A percentile compares a stretch with the other conserved stretches of the same genome.
Conservation (phyloP, 2,888 invertebrate genomes). For the Pantelozetes paolii region DNA sequence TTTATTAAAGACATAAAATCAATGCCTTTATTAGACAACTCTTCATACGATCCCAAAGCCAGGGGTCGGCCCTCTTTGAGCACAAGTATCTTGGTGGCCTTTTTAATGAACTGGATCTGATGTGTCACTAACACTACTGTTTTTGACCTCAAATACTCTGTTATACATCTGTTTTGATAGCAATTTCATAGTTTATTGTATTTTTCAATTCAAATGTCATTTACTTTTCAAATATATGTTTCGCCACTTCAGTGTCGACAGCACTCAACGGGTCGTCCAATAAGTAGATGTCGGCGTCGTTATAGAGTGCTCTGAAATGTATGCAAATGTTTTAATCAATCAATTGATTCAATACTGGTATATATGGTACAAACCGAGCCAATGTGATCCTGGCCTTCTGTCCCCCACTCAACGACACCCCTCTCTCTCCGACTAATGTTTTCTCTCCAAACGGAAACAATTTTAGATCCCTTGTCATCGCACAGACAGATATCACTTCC, state of each 20-base stretch:
- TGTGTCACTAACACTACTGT: conserved; percentile 57
- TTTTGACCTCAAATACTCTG: conserved; percentile 52
- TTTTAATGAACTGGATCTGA: conserved; percentile 56
- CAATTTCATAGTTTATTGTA: neutral
- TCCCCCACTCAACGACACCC: conserved; percentile 59
- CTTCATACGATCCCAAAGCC: conserved; percentile 46
- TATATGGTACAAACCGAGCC: conserved; percentile 51
- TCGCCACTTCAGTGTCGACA: conserved; percentile 47
- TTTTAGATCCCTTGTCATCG: conserved; percentile 55
- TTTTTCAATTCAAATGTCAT: conserved; percentile 43
- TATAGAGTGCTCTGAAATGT: conserved; percentile 45
- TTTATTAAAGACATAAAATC: conserved; percentile 46
- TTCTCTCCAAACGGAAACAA: conserved; percentile 56
- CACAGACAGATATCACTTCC: conserved; percentile 52
- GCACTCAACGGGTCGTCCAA: conserved; percentile 48
- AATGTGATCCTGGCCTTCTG: conserved; percentile 59
- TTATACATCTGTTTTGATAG: conserved; percentile 50
- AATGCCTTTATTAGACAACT: conserved; percentile 45
- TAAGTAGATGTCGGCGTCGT: conserved; percentile 47
- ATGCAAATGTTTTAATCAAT: too few species aligned
- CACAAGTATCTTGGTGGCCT: conserved; percentile 54
- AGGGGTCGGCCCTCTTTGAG: conserved; percentile 50
- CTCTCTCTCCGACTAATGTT: conserved; percentile 58
- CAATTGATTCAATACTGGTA: too few species aligned
- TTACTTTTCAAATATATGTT: conserved; percentile 48